Evolutionary conservation across 2,797 vertebrate species (phyloP).

Genomic region (Karalla daura): DNA sequence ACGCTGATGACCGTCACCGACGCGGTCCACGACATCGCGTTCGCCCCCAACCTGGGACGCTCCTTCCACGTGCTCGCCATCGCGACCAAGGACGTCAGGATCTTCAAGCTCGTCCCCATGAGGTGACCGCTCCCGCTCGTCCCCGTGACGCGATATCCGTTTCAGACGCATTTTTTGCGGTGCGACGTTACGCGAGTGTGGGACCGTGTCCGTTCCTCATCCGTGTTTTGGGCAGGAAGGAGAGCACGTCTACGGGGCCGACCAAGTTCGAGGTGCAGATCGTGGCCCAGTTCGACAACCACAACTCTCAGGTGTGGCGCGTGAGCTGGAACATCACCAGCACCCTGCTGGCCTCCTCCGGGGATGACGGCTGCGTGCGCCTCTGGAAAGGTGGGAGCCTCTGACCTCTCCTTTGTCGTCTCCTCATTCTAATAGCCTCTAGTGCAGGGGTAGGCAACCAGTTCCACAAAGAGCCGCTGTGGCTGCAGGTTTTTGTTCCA

Average conservation of each 20-base stretch:
- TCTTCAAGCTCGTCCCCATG: constrained; percentile 96
- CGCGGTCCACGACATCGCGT: constrained; percentile 95
- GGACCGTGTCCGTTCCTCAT: background rate
- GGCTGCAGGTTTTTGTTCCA: no score
- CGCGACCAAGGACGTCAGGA: constrained; percentile 97
- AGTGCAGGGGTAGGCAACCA: no score
- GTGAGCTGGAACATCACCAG: constrained; percentile 99
- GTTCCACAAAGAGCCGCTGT: no score
- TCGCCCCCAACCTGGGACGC: constrained; percentile 96
- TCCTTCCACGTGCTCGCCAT: constrained; percentile 97
- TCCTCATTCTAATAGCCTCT: background rate
- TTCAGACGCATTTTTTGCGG: background rate
- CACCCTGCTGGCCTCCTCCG: constrained; percentile 95
- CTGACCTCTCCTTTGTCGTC: background rate
- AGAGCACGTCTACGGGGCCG: constrained; percentile 89
- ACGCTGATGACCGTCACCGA: constrained; percentile 96
- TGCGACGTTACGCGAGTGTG: background rate
- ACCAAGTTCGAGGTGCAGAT: constrained; percentile 96
- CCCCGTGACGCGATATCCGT: background rate
- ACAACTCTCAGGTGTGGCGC: constrained; percentile 98
- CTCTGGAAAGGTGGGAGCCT: constrained; percentile 93
- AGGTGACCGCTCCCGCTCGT: constrained; percentile 78
- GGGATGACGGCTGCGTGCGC: constrained; percentile 96
- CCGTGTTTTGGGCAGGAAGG: constrained; percentile 84
- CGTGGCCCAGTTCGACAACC: constrained; percentile 96